These are phyloP conservation scores for Xenops minutus DNA, from an alignment of 2,797 vertebrate genomes.

Conservation along the genomic window DNA sequence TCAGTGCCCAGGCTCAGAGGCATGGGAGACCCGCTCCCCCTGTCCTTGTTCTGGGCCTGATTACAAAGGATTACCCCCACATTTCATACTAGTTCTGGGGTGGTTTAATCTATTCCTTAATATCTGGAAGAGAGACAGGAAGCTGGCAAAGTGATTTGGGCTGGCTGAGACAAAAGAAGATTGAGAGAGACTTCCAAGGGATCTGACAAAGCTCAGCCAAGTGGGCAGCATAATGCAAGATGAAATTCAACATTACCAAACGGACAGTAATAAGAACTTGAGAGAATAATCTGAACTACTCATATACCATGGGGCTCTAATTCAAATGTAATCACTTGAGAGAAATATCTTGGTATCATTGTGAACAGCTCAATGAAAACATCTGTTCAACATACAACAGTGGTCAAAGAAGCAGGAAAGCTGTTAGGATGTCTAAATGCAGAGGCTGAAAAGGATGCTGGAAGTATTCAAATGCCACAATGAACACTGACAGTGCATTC, in stretches of 20 bases:
- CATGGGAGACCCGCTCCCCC: neutral
- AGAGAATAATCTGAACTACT: slow-evolving; percentile 59
- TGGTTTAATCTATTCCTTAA: slow-evolving; percentile 63
- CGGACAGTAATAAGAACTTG: slow-evolving; percentile 37
- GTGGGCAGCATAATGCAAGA: slow-evolving; percentile 43
- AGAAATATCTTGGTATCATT: slow-evolving; percentile 45
- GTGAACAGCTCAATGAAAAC: slow-evolving; percentile 14
- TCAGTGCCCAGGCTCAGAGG: neutral
- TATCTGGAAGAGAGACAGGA: slow-evolving; percentile 19
- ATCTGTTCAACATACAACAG: slow-evolving; percentile 11
- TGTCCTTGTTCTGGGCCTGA: neutral
- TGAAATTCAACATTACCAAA: slow-evolving; percentile 50
- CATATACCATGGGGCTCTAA: neutral
- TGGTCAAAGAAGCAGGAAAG: slow-evolving; percentile 43
- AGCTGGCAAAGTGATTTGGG: slow-evolving; percentile 54
- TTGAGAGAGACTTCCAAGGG: slow-evolving; percentile 56
- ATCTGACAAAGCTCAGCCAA: slow-evolving; percentile 56
- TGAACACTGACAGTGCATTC: neutral
- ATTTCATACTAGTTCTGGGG: slow-evolving; percentile 31
- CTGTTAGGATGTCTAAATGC: neutral
- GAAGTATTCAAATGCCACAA: neutral
- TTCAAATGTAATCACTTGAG: slow-evolving; percentile 59
- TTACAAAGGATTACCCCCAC: slow-evolving; percentile 46
- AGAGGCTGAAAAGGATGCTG: neutral
- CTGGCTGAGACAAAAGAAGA: slow-evolving; percentile 58